Evolutionary conservation across 1,140 invertebrate species (phyloP), one percentile per base, ranked within the genome.

Genomic region (Hirudo medicinalis): DNA sequence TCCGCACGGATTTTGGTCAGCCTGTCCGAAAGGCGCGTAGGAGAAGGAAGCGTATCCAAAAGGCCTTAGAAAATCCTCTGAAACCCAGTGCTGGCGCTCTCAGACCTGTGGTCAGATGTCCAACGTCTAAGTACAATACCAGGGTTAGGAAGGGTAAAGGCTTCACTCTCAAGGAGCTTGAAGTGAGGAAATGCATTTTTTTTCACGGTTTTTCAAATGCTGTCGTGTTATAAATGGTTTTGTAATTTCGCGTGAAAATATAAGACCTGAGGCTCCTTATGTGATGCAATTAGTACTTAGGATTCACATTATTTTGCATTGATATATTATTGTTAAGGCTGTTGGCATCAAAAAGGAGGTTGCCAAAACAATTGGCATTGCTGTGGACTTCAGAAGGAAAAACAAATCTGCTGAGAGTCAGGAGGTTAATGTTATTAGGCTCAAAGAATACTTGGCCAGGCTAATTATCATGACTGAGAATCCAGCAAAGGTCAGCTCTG

Each of bases 1-100:
- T 99, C 6, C 95, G 91, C 82, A 97, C 93, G 3, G 99, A 95
- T 94, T 99, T 99, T 80, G 94, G 99, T 80, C 96, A 99, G 82
- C 95, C 97, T 67, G 93, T 92, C 63, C 86, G 94, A 69, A 97
- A 97, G 84, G 84, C 88, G 74, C 87, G 95, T 71, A 87, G 97
- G 75, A 89, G 88, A 76, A 85, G 88, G 75, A 90, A 88, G 74
- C 87, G 96, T 78, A 85, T 94, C 22, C 90, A 91, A 82, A 99
- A 99, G 84, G 95, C 95, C 32, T 87, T 89, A 75, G 83, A 85
- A 54, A 85, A 97, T 77, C 94, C 95, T 67, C 96, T 96, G 68
- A 87, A 94, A 78, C 97, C 94, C 68, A 89, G 88, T 66, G 88
- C 87, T 74, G 91, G 90, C 69, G 86, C 87, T 73, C 82, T 99